Conservation (phyloP, 2,113 vertebrate genomes). For the Neomonachus schauinslandi region DNA sequence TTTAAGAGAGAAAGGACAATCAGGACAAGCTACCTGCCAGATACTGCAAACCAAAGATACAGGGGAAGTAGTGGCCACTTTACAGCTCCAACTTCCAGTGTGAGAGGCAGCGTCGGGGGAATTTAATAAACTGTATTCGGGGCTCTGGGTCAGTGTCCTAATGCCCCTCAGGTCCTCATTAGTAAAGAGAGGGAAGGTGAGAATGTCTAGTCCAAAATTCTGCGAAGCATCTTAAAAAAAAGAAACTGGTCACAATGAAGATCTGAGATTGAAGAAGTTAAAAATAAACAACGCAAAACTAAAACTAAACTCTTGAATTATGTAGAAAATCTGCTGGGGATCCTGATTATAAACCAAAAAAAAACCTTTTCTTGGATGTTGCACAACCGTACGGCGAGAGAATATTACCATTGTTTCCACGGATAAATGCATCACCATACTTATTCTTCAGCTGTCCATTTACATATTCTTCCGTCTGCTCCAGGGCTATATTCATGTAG, state of each 20-base stretch:
- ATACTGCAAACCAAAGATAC: not conserved
- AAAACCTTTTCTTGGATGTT: not conserved
- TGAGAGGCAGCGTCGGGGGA: not conserved
- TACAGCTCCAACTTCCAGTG: not conserved
- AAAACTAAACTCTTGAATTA: constrained; percentile 3
- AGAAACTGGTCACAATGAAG: not conserved
- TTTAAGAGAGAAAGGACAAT: not conserved
- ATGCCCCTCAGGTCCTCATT: not conserved
- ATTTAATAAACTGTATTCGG: not conserved
- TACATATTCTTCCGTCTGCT: constrained; percentile 99
- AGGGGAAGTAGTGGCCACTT: not conserved
- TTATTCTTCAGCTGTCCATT: constrained; percentile 99
- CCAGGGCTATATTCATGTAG: constrained; percentile 99
- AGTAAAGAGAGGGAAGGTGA: not conserved
- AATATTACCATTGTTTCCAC: constrained; percentile 97
- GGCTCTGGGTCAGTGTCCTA: not conserved
- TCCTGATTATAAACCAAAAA: not conserved
- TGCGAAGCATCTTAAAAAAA: not conserved
- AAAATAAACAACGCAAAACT: not conserved
- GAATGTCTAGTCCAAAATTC: not conserved
- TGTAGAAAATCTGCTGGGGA: not conserved
- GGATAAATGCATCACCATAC: constrained; percentile 98
- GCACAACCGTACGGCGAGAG: not conserved
- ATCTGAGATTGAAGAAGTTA: not conserved
- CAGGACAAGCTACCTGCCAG: not conserved